phyloP scores from a whole-genome alignment of 2,888 invertebrate species.

The Pelosia muscerda region DNA sequence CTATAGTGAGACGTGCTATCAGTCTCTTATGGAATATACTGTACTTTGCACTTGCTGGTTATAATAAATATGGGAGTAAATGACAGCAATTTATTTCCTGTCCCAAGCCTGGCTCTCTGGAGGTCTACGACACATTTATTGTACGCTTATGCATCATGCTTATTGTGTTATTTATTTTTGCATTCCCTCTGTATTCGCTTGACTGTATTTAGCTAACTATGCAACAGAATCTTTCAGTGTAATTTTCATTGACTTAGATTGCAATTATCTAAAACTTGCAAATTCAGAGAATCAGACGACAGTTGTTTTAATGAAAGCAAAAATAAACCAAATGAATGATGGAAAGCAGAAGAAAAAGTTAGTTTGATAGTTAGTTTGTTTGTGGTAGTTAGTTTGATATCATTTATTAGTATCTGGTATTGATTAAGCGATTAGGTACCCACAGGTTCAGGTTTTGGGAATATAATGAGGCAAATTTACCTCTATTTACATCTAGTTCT shows the following conservation, averaged over 20 bases:
- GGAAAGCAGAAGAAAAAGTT: not conserved
- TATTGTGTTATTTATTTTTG: slow-evolving; percentile 43
- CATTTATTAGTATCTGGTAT: not conserved
- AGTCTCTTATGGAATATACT: slow-evolving; percentile 57
- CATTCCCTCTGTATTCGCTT: slow-evolving; percentile 39
- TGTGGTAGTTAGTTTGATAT: too few species aligned
- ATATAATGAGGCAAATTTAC: not conserved
- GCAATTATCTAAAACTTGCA: not conserved
- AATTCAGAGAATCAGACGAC: too few species aligned
- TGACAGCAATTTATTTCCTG: slow-evolving; percentile 73
- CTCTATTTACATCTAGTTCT: not conserved
- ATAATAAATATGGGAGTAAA: slow-evolving; percentile 54
- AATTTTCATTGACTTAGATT: not conserved
- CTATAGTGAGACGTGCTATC: slow-evolving; percentile 30
- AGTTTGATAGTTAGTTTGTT: too few species aligned
- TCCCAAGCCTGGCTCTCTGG: slow-evolving; percentile 53
- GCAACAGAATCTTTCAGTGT: not conserved
- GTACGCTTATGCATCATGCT: slow-evolving; percentile 52
- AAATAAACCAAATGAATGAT: not conserved
- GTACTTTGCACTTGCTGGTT: slow-evolving; percentile 37
- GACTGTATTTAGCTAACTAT: not conserved
- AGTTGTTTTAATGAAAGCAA: not conserved
- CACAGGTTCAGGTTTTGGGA: not conserved
- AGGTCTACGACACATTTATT: slow-evolving; percentile 57
- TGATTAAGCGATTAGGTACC: not conserved